Conservation (phyloP, 2,797 vertebrate genomes). For the Tapirus indicus region DNA sequence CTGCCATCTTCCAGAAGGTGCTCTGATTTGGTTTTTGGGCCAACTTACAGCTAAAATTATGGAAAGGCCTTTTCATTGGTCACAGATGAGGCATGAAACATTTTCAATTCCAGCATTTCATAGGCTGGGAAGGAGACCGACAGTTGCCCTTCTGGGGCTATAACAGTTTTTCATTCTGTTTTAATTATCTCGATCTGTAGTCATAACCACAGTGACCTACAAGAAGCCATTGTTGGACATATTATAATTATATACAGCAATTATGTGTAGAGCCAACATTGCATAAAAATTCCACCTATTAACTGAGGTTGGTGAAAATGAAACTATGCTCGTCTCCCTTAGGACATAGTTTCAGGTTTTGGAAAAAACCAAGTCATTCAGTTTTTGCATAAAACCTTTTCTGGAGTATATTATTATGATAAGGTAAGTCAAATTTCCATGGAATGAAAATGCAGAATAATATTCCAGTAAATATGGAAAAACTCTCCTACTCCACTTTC, state of each 20-base stretch:
- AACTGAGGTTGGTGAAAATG: slow-evolving; percentile 59
- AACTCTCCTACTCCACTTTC: background rate
- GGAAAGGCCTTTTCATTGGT: slow-evolving; percentile 59
- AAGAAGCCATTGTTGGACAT: slow-evolving; percentile 73
- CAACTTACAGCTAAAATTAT: slow-evolving; percentile 67
- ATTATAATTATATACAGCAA: slow-evolving; percentile 76
- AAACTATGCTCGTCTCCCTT: slow-evolving; percentile 53
- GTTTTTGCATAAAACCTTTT: slow-evolving; percentile 58
- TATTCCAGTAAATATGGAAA: slow-evolving; percentile 51
- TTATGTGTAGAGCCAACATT: slow-evolving; percentile 72
- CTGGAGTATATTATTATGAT: slow-evolving; percentile 52
- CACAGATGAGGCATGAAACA: slow-evolving; percentile 63
- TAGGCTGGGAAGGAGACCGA: slow-evolving; percentile 50
- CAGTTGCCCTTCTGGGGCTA: slow-evolving; percentile 73
- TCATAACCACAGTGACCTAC: slow-evolving; percentile 78
- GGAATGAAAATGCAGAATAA: slow-evolving; percentile 47
- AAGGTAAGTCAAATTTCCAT: slow-evolving; percentile 49
- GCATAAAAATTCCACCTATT: slow-evolving; percentile 67
- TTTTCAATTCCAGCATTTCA: slow-evolving; percentile 69
- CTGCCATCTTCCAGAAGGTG: slow-evolving; percentile 63
- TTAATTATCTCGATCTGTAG: slow-evolving; percentile 80
- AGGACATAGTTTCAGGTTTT: slow-evolving; percentile 56
- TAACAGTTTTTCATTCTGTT: slow-evolving; percentile 74
- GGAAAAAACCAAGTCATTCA: background rate
- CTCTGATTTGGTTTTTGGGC: slow-evolving; percentile 35